These are phyloP conservation scores for Hoplostethus mediterraneus DNA, from an alignment of 2,797 vertebrate genomes.

Conservation along the genomic window DNA sequence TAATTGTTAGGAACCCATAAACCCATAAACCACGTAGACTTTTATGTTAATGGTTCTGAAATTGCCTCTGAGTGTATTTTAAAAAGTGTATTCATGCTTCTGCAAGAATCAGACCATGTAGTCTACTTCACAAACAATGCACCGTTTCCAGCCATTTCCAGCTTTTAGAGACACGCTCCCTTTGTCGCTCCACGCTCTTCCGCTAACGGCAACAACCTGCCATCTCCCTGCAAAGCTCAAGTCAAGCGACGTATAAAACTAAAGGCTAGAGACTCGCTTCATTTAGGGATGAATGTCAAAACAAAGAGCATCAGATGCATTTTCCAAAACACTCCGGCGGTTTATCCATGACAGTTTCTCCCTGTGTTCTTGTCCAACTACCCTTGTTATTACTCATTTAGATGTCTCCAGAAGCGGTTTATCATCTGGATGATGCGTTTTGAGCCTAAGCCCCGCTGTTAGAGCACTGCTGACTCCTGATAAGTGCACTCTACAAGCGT, in stretches of 20 bases:
- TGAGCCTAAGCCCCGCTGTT: slow-evolving; percentile 4
- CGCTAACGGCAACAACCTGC: slow-evolving; percentile 13
- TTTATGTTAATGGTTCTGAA: slow-evolving; percentile 39
- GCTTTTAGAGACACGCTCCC: slow-evolving; percentile 35
- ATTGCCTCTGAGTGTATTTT: slow-evolving; percentile 22
- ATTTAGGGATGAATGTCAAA: slow-evolving; percentile 11
- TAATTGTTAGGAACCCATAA: slow-evolving; percentile 49
- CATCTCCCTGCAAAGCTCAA: slow-evolving; percentile 1
- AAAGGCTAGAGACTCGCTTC: slow-evolving; percentile 15
- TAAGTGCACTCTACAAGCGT: slow-evolving; percentile 8
- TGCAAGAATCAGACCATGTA: neutral
- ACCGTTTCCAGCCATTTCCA: slow-evolving; percentile 22
- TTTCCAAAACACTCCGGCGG: too few species aligned
- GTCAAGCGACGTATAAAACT: neutral
- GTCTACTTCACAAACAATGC: slow-evolving; percentile 36
- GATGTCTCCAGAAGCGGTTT: slow-evolving; percentile 12
- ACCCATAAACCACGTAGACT: neutral
- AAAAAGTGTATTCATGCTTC: slow-evolving; percentile 33
- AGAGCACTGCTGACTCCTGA: neutral
- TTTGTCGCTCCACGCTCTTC: slow-evolving; percentile 29
- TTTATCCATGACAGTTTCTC: neutral
- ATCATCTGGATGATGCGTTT: neutral
- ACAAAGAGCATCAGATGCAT: neutral
- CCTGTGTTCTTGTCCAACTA: neutral
- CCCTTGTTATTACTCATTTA: neutral